Conservation (phyloP, 2,888 invertebrate species). For the Acanthacorydalis orientalis region DNA sequence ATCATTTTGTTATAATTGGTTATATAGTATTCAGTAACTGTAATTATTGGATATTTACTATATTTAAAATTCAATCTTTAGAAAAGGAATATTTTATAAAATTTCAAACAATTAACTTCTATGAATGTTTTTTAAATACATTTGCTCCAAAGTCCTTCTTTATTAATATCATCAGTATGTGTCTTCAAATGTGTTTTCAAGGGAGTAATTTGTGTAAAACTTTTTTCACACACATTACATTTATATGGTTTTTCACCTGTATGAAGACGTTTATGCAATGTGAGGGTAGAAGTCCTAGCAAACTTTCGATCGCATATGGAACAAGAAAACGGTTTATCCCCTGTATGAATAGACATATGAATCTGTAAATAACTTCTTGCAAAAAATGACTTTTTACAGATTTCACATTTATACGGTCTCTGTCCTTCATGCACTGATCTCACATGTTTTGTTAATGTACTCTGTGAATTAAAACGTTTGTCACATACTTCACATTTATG, state of each 20-base stretch:
- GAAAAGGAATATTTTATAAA: too few relatives aligned
- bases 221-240: neutral
- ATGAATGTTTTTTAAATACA: too few relatives aligned
- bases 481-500: neutral
- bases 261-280: neutral
- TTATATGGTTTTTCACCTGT: neutral
- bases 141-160: too few relatives aligned
- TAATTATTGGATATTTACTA: too few relatives aligned
- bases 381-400: neutral
- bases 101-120: too few relatives aligned
- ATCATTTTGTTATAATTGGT: too few relatives aligned
- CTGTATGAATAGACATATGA: neutral
- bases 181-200: neutral
- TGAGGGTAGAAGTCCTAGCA: neutral
- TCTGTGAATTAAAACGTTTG: neutral
- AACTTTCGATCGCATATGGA: neutral
- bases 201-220: slow-evolving; percentile 1
- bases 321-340: neutral
- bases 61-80: too few relatives aligned
- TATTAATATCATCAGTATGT: neutral
- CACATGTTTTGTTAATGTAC: neutral
- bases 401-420: neutral
- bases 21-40: too few relatives aligned
- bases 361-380: neutral
- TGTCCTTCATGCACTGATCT: neutral